A percentile compares a stretch with the other conserved stretches of the same genome.
These are phyloP conservation scores for Eclectus roratus DNA, from an alignment of 2,113 vertebrate species.

Conservation along the genomic window DNA sequence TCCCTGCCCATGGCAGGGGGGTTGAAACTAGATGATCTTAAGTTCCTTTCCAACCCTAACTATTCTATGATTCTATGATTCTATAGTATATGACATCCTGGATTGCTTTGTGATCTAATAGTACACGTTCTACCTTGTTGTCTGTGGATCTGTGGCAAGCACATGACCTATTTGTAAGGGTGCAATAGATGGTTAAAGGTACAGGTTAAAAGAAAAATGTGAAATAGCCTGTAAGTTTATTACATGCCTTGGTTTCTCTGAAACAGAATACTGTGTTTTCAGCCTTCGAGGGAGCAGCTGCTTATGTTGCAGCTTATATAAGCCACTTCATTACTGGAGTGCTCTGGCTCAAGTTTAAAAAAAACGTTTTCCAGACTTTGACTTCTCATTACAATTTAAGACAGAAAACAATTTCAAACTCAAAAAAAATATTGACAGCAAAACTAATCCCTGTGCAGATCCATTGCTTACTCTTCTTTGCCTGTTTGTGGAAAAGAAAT, in stretches of 20 bases:
- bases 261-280: not conserved
- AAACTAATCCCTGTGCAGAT: not conserved
- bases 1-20: too few species aligned
- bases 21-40: too few species aligned
- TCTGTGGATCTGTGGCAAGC: not conserved
- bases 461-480: not conserved
- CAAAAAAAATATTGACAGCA: fast-evolving
- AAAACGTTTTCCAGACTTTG: not conserved
- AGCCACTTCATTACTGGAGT: not conserved
- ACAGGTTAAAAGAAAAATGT: not conserved
- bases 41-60: too few species aligned
- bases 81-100: not conserved
- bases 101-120: not conserved
- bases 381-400: not conserved
- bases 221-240: not conserved
- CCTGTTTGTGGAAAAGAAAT: not conserved
- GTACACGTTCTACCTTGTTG: not conserved
- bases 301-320: not conserved
- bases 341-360: not conserved
- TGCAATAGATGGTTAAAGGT: not conserved
- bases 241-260: not conserved
- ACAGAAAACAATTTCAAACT: not conserved
- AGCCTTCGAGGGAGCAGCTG: not conserved
- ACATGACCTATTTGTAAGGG: not conserved
- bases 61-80: too few species aligned